phyloP scores from a whole-genome alignment of 1,140 invertebrate species.

The Vanessa atalanta region DNA sequence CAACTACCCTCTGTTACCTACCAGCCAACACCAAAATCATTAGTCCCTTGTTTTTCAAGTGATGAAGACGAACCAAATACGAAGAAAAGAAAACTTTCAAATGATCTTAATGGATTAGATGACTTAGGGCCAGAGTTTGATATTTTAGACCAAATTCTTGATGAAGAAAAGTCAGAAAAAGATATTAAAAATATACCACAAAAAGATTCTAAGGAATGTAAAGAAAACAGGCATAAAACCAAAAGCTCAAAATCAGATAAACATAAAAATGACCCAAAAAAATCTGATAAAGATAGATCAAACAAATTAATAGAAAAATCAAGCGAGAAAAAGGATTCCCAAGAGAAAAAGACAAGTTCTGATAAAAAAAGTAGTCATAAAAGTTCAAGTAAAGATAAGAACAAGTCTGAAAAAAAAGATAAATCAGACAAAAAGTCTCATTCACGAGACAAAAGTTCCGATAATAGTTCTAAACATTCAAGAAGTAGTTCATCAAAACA shows the following conservation, averaged over 20 bases:
- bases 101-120: slow-evolving; percentile 74
- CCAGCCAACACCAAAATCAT: slow-evolving; percentile 68
- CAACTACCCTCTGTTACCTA: slow-evolving; percentile 59
- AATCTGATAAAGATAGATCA: slow-evolving; percentile 36
- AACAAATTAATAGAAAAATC: slow-evolving; percentile 34
- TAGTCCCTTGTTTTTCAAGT: slow-evolving; percentile 77
- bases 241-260: slow-evolving; percentile 32
- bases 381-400: slow-evolving; percentile 54
- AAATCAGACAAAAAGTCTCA: slow-evolving; percentile 55
- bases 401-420: slow-evolving; percentile 41
- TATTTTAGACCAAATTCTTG: slow-evolving; percentile 77
- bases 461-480: slow-evolving; percentile 46
- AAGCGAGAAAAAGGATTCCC: slow-evolving; percentile 45
- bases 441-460: slow-evolving; percentile 55
- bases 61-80: slow-evolving; percentile 74
- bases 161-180: slow-evolving; percentile 71
- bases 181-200: slow-evolving; percentile 32
- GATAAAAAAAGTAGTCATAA: slow-evolving; percentile 59
- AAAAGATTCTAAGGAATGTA: slow-evolving; percentile 38
- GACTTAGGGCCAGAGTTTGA: slow-evolving; percentile 77
- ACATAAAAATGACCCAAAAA: slow-evolving; percentile 33
- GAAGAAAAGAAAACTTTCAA: slow-evolving; percentile 72
- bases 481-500: slow-evolving; percentile 52
- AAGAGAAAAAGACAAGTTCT: slow-evolving; percentile 39
- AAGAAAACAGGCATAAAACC: slow-evolving; percentile 34